Evolutionary conservation across 2,888 invertebrate genomes (phyloP).

Genomic region (Pardosa pseudoannulata): DNA sequence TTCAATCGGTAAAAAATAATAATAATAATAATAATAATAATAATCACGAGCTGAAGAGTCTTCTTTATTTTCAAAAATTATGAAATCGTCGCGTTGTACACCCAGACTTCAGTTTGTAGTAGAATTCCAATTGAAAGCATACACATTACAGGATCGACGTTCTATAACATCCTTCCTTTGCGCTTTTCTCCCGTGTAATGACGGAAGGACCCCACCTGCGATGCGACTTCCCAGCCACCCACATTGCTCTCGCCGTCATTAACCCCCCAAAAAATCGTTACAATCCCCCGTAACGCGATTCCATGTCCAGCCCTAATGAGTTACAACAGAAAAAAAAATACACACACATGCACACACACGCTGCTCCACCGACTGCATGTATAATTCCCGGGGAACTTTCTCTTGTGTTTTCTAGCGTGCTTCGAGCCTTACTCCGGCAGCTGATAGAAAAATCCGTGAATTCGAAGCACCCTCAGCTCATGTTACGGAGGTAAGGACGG

Average conservation of each 20-base stretch:
- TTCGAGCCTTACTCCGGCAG: slow-evolving; percentile 78
- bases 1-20: no score
- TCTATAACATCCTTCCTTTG: background rate
- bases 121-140: no score
- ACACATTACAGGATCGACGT: background rate
- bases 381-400: slow-evolving; percentile 9
- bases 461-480: slow-evolving; percentile 94
- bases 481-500: slow-evolving; percentile 83
- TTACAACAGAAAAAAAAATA: background rate
- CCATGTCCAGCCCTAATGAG: slow-evolving; percentile 19
- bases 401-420: slow-evolving; percentile 40
- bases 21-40: no score
- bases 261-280: background rate
- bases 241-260: background rate
- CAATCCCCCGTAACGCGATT: slow-evolving; percentile 73
- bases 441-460: slow-evolving; percentile 95
- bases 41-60: no score
- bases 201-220: background rate
- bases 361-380: background rate
- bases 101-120: no score
- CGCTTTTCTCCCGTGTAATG: background rate
- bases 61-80: no score
- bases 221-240: background rate
- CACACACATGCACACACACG: background rate
- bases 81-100: no score